Percentiles rank a stretch among this genome's conserved stretches.
These are phyloP conservation scores for Agrilus biguttatus DNA, from an alignment of 2,888 invertebrate species.

Conservation along the genomic window DNA sequence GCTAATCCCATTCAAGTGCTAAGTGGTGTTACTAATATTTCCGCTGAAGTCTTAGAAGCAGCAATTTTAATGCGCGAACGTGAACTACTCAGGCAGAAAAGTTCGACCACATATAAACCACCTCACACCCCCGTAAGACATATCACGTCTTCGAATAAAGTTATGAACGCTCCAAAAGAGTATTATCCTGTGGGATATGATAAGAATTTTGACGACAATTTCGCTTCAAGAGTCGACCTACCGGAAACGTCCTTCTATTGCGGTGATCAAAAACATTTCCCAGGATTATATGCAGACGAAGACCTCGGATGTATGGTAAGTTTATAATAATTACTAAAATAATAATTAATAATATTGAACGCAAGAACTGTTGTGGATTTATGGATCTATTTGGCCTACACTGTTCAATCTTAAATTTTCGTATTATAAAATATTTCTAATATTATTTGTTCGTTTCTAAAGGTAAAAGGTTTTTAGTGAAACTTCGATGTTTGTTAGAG, in stretches of 20 bases:
- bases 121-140: constrained; percentile 29
- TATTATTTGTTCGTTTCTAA: no score
- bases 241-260: constrained; percentile 76
- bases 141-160: constrained; percentile 35
- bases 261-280: constrained; percentile 80
- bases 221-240: constrained; percentile 68
- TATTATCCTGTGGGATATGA: constrained; percentile 81
- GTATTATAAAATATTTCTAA: no score
- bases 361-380: no score
- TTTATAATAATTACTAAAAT: not conserved
- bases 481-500: no score
- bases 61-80: constrained; percentile 58
- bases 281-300: constrained; percentile 77
- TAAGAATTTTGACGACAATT: constrained; percentile 80
- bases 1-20: constrained; percentile 22
- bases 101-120: constrained; percentile 33
- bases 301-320: constrained; percentile 81
- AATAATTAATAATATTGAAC: no score
- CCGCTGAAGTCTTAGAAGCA: constrained; percentile 61
- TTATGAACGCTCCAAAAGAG: constrained; percentile 81
- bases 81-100: constrained; percentile 46
- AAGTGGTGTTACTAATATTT: constrained; percentile 57
- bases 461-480: no score
- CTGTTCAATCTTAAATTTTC: no score
- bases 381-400: no score